Evolutionary conservation across 1,140 invertebrate species (phyloP).

Genomic region (Hyles euphorbiae): DNA sequence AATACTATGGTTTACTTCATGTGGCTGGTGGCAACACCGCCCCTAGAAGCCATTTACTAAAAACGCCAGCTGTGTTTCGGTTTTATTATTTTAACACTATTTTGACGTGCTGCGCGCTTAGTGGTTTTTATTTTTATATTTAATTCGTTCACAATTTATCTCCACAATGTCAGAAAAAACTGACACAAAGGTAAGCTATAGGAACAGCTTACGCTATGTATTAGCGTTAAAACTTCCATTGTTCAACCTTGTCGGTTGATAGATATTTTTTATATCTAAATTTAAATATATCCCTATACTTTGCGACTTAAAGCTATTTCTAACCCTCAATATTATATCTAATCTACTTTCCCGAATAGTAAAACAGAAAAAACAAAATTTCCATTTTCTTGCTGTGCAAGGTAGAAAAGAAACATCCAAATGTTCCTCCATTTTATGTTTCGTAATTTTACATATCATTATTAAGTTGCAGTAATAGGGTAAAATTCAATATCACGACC

Average conservation of each 20-base stretch:
- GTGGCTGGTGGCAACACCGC: neutral
- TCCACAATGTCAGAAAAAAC: slow-evolving; percentile 48
- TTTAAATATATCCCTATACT: neutral
- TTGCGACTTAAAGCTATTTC: no score
- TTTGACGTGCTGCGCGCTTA: slow-evolving; percentile 3
- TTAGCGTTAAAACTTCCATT: slow-evolving; percentile 39
- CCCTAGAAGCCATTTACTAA: slow-evolving; percentile 19
- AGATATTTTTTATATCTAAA: slow-evolving; percentile 35
- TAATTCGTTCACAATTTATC: slow-evolving; percentile 14
- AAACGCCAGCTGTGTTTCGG: slow-evolving; percentile 20
- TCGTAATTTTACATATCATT: slow-evolving; percentile 13
- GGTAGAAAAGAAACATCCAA: neutral
- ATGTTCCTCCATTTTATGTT: slow-evolving; percentile 21
- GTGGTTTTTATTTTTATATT: slow-evolving; percentile 14
- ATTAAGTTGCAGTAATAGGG: no score
- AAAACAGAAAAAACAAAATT: neutral
- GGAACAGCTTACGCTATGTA: slow-evolving; percentile 15
- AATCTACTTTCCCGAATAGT: no score
- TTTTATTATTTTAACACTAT: slow-evolving; percentile 2
- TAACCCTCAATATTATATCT: no score
- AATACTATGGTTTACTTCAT: no score
- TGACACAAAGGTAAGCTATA: slow-evolving; percentile 45
- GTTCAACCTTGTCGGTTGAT: slow-evolving; percentile 55
- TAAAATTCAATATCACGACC: no score
- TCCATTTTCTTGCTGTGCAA: neutral